Conservation (phyloP, 2,888 invertebrate genomes). For the Mycalesis mineus region DNA sequence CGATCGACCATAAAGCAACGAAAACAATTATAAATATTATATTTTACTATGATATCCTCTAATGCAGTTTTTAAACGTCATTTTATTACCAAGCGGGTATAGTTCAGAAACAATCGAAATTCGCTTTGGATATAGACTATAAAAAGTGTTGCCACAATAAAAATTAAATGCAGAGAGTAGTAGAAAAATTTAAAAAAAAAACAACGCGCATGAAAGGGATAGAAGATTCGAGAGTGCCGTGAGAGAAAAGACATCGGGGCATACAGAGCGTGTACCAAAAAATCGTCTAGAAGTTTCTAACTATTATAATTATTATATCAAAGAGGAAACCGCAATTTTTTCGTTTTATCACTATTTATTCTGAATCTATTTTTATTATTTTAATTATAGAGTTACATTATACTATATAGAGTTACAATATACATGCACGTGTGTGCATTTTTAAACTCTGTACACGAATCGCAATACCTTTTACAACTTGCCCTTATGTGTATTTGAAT, state of each 20-base stretch:
- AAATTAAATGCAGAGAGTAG: slow-evolving; percentile 30
- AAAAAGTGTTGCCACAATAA: slow-evolving; percentile 48
- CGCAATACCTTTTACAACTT: slow-evolving; percentile 22
- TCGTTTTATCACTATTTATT: slow-evolving; percentile 45
- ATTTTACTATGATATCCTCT: background rate
- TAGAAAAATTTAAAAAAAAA: slow-evolving; percentile 38
- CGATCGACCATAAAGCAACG: slow-evolving; percentile 27
- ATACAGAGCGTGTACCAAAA: slow-evolving; percentile 50
- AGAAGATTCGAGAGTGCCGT: slow-evolving; percentile 32
- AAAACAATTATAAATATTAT: background rate
- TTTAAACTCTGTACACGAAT: slow-evolving; percentile 26
- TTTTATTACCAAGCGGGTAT: background rate
- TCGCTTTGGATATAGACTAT: background rate
- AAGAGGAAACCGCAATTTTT: slow-evolving; percentile 31
- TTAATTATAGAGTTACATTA: slow-evolving; percentile 27
- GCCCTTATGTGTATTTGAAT: slow-evolving; percentile 10
- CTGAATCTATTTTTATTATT: slow-evolving; percentile 48
- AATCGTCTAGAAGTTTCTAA: slow-evolving; percentile 41
- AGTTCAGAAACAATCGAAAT: background rate
- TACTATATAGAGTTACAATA: slow-evolving; percentile 36
- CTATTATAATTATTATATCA: slow-evolving; percentile 20
- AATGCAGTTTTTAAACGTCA: background rate
- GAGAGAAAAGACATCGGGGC: slow-evolving; percentile 38
- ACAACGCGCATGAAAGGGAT: slow-evolving; percentile 17
- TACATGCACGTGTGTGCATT: slow-evolving; percentile 40